Evolutionary conservation across 2,797 vertebrate genomes (phyloP).

Genomic region (Enteromius viviparus): DNA sequence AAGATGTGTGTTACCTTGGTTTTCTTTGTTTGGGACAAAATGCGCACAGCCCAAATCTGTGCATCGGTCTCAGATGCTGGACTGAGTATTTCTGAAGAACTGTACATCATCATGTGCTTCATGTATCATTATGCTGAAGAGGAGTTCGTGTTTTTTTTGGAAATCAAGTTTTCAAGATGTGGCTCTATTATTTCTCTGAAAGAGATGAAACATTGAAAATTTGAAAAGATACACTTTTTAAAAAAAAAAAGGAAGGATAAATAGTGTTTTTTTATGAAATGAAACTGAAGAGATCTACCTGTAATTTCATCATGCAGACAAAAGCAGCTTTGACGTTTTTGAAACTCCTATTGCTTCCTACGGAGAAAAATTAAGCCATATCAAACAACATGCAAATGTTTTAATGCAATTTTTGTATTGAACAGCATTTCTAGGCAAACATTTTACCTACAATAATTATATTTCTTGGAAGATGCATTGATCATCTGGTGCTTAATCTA

Average conservation of each 20-base stretch:
- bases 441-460: not conserved
- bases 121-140: not conserved
- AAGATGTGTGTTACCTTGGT: not conserved
- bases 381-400: too few relatives aligned
- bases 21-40: not conserved
- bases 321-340: not conserved
- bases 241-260: not conserved
- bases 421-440: not conserved
- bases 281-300: not conserved
- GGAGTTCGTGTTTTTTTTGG: not conserved
- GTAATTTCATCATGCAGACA: not conserved
- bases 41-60: not conserved
- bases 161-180: not conserved
- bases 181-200: not conserved
- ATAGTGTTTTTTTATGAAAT: not conserved
- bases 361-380: not conserved
- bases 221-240: not conserved
- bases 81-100: not conserved
- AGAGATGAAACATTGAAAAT: not conserved
- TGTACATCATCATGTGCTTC: not conserved
- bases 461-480: not conserved
- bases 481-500: not conserved
- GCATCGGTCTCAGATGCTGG: not conserved
- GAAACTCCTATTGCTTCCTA: not conserved
- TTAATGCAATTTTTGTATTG: too few relatives aligned